Evolutionary conservation across 2,888 invertebrate genomes (phyloP).

Genomic region (Phalera bucephala): DNA sequence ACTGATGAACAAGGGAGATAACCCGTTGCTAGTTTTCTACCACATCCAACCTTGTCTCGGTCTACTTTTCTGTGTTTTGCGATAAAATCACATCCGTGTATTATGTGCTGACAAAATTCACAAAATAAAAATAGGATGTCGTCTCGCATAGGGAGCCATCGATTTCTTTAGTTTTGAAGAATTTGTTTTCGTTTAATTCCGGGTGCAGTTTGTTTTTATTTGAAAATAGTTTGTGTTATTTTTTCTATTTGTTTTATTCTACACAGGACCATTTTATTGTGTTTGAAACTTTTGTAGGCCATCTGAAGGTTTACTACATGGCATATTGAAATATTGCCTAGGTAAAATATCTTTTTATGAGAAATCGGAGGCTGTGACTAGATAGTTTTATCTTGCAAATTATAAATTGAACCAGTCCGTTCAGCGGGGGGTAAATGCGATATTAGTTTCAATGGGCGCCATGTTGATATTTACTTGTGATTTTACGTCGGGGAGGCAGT

Average conservation of each 20-base stretch:
- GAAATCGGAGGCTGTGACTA: slow-evolving; percentile 33
- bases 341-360: slow-evolving; percentile 20
- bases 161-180: slow-evolving; percentile 62
- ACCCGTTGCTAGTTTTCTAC: no score
- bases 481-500: slow-evolving; percentile 48
- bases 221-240: slow-evolving; percentile 30
- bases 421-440: slow-evolving; percentile 19
- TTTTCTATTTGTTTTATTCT: slow-evolving; percentile 18
- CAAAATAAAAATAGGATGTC: slow-evolving; percentile 46
- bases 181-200: slow-evolving; percentile 50
- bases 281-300: slow-evolving; percentile 25
- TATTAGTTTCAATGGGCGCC: slow-evolving; percentile 57
- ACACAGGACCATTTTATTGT: slow-evolving; percentile 15
- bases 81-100: no score
- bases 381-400: slow-evolving; percentile 12
- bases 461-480: slow-evolving; percentile 79
- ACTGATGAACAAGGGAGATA: no score
- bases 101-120: not conserved
- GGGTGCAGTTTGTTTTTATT: slow-evolving; percentile 27
- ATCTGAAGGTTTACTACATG: slow-evolving; percentile 20
- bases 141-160: slow-evolving; percentile 55
- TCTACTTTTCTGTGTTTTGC: no score
- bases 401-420: not conserved
- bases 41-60: no score
- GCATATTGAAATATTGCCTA: slow-evolving; percentile 8